A percentile compares a stretch with the other conserved stretches of the same genome.
These are phyloP conservation scores for Lepus timidus DNA, from an alignment of 2,113 vertebrate genomes.

Conservation along the genomic window DNA sequence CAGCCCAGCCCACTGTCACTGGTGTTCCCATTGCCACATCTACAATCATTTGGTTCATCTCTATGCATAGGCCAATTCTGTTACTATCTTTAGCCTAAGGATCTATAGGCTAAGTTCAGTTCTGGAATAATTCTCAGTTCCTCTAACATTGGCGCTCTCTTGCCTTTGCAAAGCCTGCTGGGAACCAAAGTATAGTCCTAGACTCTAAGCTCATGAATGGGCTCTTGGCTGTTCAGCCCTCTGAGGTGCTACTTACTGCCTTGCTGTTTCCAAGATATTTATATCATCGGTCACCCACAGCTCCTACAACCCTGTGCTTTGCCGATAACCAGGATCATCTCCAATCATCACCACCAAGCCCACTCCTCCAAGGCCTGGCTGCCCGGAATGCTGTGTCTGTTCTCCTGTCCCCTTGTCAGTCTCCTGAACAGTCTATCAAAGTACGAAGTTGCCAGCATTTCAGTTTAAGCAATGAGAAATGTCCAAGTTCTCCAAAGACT, in stretches of 20 bases:
- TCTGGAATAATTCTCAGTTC: not conserved
- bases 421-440: not conserved
- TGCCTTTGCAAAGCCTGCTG: not conserved
- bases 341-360: not conserved
- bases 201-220: not conserved
- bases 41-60: not conserved
- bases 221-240: not conserved
- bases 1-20: not conserved
- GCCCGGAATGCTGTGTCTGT: not conserved
- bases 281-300: not conserved
- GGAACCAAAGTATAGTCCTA: not conserved
- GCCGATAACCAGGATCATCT: not conserved
- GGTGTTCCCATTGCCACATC: not conserved
- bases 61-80: not conserved
- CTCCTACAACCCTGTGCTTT: not conserved
- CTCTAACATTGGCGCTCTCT: not conserved
- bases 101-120: not conserved
- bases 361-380: not conserved
- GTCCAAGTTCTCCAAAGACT: not conserved
- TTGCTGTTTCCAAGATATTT: not conserved
- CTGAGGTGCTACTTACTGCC: not conserved
- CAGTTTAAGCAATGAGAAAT: not conserved
- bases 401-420: not conserved
- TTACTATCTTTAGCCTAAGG: not conserved
- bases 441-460: not conserved